A percentile compares a stretch with the other conserved stretches of the same genome.
Evolutionary conservation across 2,113 vertebrate genomes (phyloP).

Genomic region (Rhabdomys dilectus): DNA sequence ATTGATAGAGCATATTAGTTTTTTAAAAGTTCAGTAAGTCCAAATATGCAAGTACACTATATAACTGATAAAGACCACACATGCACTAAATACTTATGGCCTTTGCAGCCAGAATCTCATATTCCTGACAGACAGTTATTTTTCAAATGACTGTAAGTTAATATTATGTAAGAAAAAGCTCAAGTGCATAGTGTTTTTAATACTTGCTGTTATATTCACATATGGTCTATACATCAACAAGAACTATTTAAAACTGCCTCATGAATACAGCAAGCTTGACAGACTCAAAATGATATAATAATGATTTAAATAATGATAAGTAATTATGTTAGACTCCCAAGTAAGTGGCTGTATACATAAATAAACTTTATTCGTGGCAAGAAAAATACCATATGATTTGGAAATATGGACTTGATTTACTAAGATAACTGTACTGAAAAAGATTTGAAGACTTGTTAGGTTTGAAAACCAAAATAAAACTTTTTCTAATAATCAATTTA

Average conservation of each 20-base stretch:
- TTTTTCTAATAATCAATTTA: conserved; percentile 22
- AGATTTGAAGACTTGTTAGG: neutral
- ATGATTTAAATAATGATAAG: neutral
- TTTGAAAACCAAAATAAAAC: neutral
- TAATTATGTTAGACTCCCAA: neutral
- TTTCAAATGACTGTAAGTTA: neutral
- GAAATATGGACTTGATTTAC: neutral
- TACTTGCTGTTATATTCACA: neutral
- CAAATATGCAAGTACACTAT: conserved; percentile 10
- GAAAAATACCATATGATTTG: neutral
- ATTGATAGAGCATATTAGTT: conserved; percentile 46
- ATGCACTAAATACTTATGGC: neutral
- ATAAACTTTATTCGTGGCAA: neutral
- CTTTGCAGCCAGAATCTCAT: conserved; percentile 9
- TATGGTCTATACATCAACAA: neutral
- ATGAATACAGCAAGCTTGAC: neutral
- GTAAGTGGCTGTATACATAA: neutral
- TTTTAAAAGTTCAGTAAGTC: conserved; percentile 39
- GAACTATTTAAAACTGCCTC: neutral
- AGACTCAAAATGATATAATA: conserved; percentile 7
- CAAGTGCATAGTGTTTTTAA: neutral
- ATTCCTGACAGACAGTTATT: conserved; percentile 1
- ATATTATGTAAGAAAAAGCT: neutral
- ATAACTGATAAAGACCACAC: conserved; percentile 17
- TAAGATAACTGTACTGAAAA: neutral